Conservation (phyloP, 2,113 vertebrate species). For the Gopherus evgoodei region DNA sequence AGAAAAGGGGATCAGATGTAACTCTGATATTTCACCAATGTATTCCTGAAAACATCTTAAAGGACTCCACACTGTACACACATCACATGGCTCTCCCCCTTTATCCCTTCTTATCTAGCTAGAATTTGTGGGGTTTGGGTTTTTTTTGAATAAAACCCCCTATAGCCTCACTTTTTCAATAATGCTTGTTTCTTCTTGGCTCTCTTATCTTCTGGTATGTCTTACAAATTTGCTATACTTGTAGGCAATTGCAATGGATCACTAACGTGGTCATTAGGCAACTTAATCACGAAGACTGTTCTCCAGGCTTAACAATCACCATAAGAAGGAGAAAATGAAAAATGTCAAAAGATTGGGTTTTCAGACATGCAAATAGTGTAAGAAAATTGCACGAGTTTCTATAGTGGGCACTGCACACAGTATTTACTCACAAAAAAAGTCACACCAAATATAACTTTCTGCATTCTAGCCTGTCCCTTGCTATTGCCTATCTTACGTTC, state of each 20-base stretch:
- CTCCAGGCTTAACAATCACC: conserved; percentile 27
- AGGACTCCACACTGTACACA: neutral
- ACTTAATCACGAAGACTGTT: conserved; percentile 43
- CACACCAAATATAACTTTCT: neutral
- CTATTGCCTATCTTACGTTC: neutral
- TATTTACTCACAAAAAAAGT: neutral
- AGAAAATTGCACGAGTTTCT: neutral
- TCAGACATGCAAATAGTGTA: neutral
- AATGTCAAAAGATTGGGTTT: neutral
- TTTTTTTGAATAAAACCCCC: neutral
- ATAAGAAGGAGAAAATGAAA: neutral
- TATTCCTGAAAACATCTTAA: conserved; percentile 15
- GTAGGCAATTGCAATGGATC: conserved; percentile 70
- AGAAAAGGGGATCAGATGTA: neutral
- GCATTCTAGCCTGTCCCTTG: neutral
- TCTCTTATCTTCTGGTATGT: conserved; percentile 50
- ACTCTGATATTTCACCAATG: neutral
- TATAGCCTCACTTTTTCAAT: conserved; percentile 20
- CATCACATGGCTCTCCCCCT: neutral
- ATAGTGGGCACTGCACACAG: neutral
- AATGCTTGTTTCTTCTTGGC: neutral
- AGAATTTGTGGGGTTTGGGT: neutral
- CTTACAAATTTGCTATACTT: conserved; percentile 51
- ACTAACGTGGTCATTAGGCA: conserved; percentile 57
- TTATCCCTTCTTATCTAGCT: neutral